Evolutionary conservation across 1,140 invertebrate species (phyloP).

Genomic region (Diabrotica virgifera): DNA sequence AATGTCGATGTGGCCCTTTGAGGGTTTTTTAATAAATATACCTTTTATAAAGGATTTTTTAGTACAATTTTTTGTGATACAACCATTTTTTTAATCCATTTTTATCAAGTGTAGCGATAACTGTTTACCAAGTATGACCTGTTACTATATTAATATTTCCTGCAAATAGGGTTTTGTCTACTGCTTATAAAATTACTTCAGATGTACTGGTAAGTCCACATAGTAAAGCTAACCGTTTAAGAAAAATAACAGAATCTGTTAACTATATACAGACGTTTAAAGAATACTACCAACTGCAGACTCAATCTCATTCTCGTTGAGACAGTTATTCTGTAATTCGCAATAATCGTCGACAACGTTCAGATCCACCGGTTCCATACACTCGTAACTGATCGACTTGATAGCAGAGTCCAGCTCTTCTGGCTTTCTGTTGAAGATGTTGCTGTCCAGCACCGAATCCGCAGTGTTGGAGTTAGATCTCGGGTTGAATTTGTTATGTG

Average conservation of each 20-base stretch:
- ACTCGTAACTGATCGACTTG: slow-evolving; percentile 39
- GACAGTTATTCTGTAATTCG: slow-evolving; percentile 32
- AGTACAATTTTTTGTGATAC: no score
- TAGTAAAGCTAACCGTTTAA: not conserved
- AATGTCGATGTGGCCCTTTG: no score
- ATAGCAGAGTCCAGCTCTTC: slow-evolving; percentile 43
- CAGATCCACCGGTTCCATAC: slow-evolving; percentile 25
- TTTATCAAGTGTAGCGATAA: no score
- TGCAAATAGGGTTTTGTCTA: not conserved
- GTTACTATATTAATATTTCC: not conserved
- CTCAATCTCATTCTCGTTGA: slow-evolving; percentile 43
- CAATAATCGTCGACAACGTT: slow-evolving; percentile 33
- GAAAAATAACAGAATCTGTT: not conserved
- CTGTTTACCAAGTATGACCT: no score
- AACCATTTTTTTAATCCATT: no score
- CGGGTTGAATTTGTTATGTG: slow-evolving; percentile 14
- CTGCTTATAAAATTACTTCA: not conserved
- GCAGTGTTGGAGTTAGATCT: slow-evolving; percentile 10
- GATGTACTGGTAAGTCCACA: not conserved
- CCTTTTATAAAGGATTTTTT: no score
- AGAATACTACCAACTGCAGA: slow-evolving; percentile 46
- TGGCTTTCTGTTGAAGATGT: slow-evolving; percentile 26
- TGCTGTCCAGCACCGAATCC: slow-evolving; percentile 8
- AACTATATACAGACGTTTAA: slow-evolving; percentile 25
- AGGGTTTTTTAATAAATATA: no score